phyloP scores from a whole-genome alignment of 2,113 vertebrate genomes.

The Archilochus colubris region DNA sequence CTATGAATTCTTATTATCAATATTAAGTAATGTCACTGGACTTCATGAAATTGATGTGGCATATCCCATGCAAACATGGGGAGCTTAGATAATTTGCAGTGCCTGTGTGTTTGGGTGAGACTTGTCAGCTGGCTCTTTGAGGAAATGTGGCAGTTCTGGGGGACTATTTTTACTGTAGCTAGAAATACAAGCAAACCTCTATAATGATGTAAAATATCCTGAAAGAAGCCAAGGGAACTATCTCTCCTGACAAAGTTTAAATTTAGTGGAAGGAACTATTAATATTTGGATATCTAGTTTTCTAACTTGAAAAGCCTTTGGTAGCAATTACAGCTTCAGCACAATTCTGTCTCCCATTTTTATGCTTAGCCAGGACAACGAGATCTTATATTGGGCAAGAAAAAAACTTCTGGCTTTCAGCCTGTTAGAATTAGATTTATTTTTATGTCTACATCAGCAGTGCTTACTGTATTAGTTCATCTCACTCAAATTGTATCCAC shows the following conservation, averaged over 20 bases:
- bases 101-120: background rate
- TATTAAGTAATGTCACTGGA: background rate
- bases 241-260: background rate
- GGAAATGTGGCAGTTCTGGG: background rate
- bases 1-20: background rate
- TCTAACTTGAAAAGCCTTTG: background rate
- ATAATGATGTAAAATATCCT: background rate
- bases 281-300: background rate
- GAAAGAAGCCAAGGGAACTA: background rate
- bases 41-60: background rate
- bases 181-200: background rate
- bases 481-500: slow-evolving; percentile 20
- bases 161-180: background rate
- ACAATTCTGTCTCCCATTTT: background rate
- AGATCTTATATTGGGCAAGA: background rate
- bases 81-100: background rate
- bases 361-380: background rate
- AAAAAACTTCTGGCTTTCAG: background rate
- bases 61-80: background rate
- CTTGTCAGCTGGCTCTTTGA: background rate
- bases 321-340: background rate
- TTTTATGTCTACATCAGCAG: slow-evolving; percentile 3
- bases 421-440: slow-evolving; percentile 42
- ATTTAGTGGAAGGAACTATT: background rate
- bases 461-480: background rate